These are phyloP conservation scores for Nylanderia fulva DNA, from an alignment of 1,140 invertebrate genomes.

Conservation along the genomic window DNA sequence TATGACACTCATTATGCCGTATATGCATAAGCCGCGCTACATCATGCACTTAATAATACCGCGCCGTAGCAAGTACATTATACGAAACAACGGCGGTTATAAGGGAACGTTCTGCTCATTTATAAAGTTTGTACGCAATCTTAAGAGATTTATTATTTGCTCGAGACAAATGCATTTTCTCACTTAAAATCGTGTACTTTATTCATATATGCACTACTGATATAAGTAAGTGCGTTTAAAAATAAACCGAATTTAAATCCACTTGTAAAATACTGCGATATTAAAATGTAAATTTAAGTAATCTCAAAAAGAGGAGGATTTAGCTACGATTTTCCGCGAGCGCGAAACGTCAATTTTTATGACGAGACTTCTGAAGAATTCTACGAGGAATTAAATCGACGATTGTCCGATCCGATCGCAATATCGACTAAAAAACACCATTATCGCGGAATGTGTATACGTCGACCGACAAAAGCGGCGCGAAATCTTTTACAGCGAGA, in stretches of 20 bases:
- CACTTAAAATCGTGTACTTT: neutral
- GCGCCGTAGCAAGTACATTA: conserved; percentile 41
- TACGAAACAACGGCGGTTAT: conserved; percentile 42
- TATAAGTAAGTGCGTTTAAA: too few relatives aligned
- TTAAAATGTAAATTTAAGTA: neutral
- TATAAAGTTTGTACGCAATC: neutral
- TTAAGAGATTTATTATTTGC: neutral
- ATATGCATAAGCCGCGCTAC: conserved; percentile 24
- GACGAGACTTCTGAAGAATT: neutral
- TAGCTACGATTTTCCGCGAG: neutral
- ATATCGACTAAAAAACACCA: conserved; percentile 3
- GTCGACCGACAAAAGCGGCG: neutral
- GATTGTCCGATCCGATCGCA: neutral
- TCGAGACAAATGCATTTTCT: neutral
- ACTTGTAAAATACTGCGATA: neutral
- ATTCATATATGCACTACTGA: neutral
- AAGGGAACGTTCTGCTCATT: neutral
- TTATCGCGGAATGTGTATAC: neutral
- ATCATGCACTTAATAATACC: conserved; percentile 49
- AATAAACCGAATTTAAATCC: neutral
- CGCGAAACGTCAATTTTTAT: neutral
- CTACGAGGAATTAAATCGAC: conserved; percentile 6
- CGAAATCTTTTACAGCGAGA: conserved; percentile 45
- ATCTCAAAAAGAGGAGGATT: neutral
- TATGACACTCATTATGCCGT: conserved; percentile 52